A percentile compares a stretch with the other conserved stretches of the same genome.
Conservation (phyloP, 2,797 vertebrate species). For the Emys orbicularis region DNA sequence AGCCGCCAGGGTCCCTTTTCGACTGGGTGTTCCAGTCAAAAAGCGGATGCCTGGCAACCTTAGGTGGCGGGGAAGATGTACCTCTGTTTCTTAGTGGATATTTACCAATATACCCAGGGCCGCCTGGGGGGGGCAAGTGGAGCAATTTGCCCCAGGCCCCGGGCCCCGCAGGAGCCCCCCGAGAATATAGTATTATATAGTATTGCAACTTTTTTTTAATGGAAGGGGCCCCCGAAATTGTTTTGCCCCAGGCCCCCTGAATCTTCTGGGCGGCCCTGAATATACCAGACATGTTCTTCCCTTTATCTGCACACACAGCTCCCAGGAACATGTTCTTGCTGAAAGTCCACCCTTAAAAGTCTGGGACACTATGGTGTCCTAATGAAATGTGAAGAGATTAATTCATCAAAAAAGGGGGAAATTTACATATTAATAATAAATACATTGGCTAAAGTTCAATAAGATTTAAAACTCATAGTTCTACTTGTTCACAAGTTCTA, state of each 20-base stretch:
- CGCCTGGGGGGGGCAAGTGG: too few species aligned
- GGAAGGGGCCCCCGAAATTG: too few species aligned
- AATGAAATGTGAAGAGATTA: background rate
- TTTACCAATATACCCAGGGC: background rate
- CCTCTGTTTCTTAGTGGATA: background rate
- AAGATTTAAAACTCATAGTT: background rate
- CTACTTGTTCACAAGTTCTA: background rate
- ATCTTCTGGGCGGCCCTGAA: too few species aligned
- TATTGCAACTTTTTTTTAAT: too few species aligned
- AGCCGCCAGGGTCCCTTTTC: too few species aligned
- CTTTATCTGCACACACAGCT: background rate
- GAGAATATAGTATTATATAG: too few species aligned
- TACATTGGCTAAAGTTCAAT: too few species aligned
- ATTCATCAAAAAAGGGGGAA: background rate
- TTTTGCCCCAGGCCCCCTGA: too few species aligned
- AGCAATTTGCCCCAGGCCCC: too few species aligned
- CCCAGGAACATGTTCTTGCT: background rate
- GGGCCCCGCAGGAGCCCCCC: too few species aligned
- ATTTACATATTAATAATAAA: background rate
- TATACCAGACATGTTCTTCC: background rate
- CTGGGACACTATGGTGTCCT: background rate
- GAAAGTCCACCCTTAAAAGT: background rate
- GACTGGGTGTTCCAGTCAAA: too few species aligned
- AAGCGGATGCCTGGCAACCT: too few species aligned
- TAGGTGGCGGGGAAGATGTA: background rate